These are phyloP conservation scores for Linyphia triangularis DNA, from an alignment of 2,888 invertebrate genomes.

Conservation along the genomic window DNA sequence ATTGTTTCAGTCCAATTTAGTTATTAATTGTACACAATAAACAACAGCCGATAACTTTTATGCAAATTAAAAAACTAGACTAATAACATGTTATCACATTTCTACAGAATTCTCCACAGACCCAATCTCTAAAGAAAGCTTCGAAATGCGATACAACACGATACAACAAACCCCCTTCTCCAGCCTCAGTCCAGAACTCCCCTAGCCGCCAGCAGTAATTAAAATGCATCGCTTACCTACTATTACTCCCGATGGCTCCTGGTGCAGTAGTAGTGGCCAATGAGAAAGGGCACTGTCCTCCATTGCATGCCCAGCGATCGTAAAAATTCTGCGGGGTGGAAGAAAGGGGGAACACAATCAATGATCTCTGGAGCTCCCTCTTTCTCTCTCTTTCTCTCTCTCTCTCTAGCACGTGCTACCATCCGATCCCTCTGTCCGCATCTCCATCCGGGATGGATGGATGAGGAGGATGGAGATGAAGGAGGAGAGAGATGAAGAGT, in stretches of 20 bases:
- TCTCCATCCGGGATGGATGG: not conserved
- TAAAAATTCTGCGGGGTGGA: conserved; percentile 9
- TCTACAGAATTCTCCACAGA: not conserved
- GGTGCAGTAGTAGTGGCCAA: conserved; percentile 5
- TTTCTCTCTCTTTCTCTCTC: not conserved
- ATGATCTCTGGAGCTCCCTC: conserved; percentile 41
- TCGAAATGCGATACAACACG: no score
- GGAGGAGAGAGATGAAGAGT: conserved; percentile 32
- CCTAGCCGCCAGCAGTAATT: conserved; percentile 25
- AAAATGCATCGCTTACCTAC: conserved; percentile 50
- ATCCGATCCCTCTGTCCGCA: conserved; percentile 2
- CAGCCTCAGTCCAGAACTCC: not conserved
- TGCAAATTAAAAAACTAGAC: no score
- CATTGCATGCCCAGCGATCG: conserved; percentile 34
- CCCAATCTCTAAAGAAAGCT: not conserved
- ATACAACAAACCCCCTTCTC: not conserved
- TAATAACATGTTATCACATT: no score
- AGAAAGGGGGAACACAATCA: conserved; percentile 35
- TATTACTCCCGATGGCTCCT: conserved; percentile 27
- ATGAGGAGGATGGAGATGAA: not conserved
- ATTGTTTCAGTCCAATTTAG: no score
- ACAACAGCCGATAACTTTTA: not conserved
- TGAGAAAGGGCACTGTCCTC: conserved; percentile 60
- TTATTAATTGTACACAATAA: not conserved
- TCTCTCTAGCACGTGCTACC: conserved; percentile 37